Evolutionary conservation across 2,888 invertebrate genomes (phyloP).

Genomic region (Tachystola acroxantha): DNA sequence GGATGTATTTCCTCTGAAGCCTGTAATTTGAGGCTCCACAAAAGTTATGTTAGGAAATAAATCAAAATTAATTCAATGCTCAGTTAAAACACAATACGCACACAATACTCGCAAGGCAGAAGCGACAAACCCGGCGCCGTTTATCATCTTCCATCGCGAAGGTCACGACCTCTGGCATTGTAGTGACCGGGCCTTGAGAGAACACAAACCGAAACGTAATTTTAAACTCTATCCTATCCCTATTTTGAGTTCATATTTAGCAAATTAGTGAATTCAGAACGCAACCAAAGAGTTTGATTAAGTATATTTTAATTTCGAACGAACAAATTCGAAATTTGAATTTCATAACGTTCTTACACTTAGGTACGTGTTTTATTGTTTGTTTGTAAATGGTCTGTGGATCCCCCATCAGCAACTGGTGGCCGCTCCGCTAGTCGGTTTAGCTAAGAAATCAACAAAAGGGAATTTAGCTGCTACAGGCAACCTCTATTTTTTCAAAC

Average conservation of each 20-base stretch:
- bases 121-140: slow-evolving; percentile 31
- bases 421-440: too few species aligned
- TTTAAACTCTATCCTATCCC: neutral
- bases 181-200: slow-evolving; percentile 20
- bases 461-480: too few species aligned
- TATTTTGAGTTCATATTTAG: neutral
- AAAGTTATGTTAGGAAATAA: slow-evolving; percentile 8
- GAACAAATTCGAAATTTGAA: too few species aligned
- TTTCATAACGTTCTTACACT: too few species aligned
- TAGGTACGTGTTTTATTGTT: too few species aligned
- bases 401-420: too few species aligned
- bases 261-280: neutral
- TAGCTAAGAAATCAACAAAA: too few species aligned
- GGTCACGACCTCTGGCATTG: slow-evolving; percentile 32
- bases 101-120: slow-evolving; percentile 22
- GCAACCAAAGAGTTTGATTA: neutral
- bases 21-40: too few species aligned
- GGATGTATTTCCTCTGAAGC: too few species aligned
- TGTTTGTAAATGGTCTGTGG: too few species aligned
- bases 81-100: slow-evolving; percentile 17
- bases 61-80: slow-evolving; percentile 16
- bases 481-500: too few species aligned
- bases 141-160: slow-evolving; percentile 26
- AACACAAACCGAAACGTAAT: neutral
- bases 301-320: too few species aligned